Conservation (phyloP, 1,140 invertebrate genomes). For the Wasmannia auropunctata region DNA sequence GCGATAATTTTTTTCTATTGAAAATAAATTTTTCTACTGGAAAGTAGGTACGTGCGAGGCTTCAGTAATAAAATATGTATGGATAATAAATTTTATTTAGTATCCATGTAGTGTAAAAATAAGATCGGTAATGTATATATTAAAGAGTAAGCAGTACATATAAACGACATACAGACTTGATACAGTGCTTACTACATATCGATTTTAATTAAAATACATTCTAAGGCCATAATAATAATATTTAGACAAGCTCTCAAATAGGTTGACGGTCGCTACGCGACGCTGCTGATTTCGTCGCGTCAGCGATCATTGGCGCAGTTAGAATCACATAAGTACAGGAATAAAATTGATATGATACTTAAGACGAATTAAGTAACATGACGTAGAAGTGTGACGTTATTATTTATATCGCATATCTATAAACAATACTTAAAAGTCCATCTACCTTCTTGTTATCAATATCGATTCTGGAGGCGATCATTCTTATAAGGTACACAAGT, state of each 20-base stretch:
- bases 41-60: not conserved
- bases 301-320: conserved; percentile 19
- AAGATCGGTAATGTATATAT: conserved; percentile 69
- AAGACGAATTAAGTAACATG: conserved; percentile 42
- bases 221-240: conserved; percentile 71
- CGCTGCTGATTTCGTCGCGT: not conserved
- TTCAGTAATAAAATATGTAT: conserved; percentile 31
- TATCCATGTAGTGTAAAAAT: conserved; percentile 74
- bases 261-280: conserved; percentile 53
- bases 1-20: not conserved
- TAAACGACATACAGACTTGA: conserved; percentile 64
- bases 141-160: conserved; percentile 70
- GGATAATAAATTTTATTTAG: conserved; percentile 72
- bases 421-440: conserved; percentile 51
- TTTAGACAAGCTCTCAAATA: conserved; percentile 41
- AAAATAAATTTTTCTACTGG: too few species aligned
- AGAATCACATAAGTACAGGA: conserved; percentile 47
- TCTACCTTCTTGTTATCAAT: conserved; percentile 63
- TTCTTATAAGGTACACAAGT: conserved; percentile 63
- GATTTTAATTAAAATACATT: conserved; percentile 63
- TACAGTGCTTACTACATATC: conserved; percentile 62
- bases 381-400: conserved; percentile 26
- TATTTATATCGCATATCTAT: conserved; percentile 25
- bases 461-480: conserved; percentile 40
- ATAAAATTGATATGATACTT: conserved; percentile 49